Evolutionary conservation across 2,797 vertebrate species (phyloP), one percentile per base, ranked within the genome.

Genomic region (Sebastes oblongus): DNA sequence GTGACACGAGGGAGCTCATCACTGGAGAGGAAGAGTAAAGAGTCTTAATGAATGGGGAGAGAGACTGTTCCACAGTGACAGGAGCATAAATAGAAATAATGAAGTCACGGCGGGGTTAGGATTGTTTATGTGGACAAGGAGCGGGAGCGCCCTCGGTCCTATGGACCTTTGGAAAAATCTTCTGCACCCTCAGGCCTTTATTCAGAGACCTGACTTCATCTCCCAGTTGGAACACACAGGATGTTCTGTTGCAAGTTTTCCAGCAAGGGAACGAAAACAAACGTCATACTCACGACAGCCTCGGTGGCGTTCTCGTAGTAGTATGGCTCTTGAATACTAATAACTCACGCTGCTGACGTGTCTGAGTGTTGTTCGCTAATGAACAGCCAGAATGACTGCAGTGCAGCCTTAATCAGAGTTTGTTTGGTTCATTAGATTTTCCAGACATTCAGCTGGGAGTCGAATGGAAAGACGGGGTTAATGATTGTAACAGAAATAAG

Each of bases 61-160:
- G 77, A 80, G 79, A 58, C 76, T 69, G 82, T 66, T 88, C 80
- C 83, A 75, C 65, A 72, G 84, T 84, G 85, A 91, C 90, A 83
- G 83, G 84, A 86, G 81, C 87, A 89, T 85, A 90, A 93, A 92
- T 91, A 93, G 91, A 93, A 93, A 93, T 95, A 95, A 95, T 95
- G 93, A 95, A 94, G 92, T 91, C 92, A 87, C 93, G 39, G 29
- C 66, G 90, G 93, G 89, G 87, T 88, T 87, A 84, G 65, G 86
- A 52, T 72, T 93, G 94, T 91, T 93, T 92, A 90, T 86, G 83
- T 83, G 84, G 85, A 85, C 82, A 78, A 83, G 82, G 89, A 81
- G 78, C 72, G 59, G 82, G 89, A 81, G 78, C 72, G 59, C 79
- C 82, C 86, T 66, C 58, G 2, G 52, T 75, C 85, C 80, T 84